phyloP scores from a whole-genome alignment of 1,140 invertebrate species.

The Thrips palmi region DNA sequence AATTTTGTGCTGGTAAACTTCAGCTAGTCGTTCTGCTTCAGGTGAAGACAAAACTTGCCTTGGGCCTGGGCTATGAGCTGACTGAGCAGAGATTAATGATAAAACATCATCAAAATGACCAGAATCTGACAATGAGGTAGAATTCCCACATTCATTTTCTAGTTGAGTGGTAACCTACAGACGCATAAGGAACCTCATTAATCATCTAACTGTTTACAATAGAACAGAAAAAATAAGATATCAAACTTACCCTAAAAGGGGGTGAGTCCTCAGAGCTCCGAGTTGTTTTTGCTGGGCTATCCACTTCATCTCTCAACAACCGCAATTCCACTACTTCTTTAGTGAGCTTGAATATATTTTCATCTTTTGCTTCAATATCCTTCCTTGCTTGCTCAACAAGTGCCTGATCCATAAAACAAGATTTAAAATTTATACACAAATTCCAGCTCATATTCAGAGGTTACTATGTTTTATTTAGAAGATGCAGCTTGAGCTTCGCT shows the following conservation, averaged over 20 bases:
- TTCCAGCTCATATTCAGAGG: too few relatives aligned
- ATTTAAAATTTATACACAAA: too few relatives aligned
- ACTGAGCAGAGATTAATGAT: constrained; percentile 43
- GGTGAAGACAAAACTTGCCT: too few relatives aligned
- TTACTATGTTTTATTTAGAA: background rate
- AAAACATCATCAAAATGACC: constrained; percentile 67
- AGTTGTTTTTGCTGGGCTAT: constrained; percentile 2
- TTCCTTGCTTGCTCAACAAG: constrained; percentile 49
- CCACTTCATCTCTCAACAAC: constrained; percentile 41
- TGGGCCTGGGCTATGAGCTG: too few relatives aligned
- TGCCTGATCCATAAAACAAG: constrained; percentile 29
- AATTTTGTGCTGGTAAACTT: constrained; percentile 11
- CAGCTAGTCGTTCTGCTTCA: constrained; percentile 50
- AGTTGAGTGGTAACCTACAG: too few relatives aligned
- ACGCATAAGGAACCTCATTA: too few relatives aligned
- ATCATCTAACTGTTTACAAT: too few relatives aligned
- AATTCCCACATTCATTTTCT: too few relatives aligned
- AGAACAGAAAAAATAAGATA: too few relatives aligned
- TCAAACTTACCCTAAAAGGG: too few relatives aligned
- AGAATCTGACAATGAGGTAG: constrained; percentile 61
- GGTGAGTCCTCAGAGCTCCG: too few relatives aligned
- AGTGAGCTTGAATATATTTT: constrained; percentile 58
- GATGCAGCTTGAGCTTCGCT: background rate
- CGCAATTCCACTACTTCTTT: constrained; percentile 65
- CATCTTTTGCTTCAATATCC: constrained; percentile 59